phyloP scores from a whole-genome alignment of 2,888 invertebrate genomes.

The Bursaphelenchus okinawaensis region DNA sequence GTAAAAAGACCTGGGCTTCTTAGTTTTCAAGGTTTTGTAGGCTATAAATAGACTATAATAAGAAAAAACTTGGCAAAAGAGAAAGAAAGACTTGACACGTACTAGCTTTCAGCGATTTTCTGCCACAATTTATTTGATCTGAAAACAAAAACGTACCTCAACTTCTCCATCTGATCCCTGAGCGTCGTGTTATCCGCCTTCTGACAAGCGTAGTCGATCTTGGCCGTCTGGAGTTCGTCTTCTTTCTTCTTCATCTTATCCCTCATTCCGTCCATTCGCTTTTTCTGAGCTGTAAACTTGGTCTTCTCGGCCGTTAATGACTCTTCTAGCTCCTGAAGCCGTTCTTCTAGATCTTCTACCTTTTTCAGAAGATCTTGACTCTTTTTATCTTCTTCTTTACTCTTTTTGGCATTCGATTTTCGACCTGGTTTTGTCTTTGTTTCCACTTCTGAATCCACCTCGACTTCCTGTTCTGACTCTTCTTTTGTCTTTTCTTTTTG shows the following conservation, averaged over 20 bases:
- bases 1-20: too few species aligned
- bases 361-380: background rate
- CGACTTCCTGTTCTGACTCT: background rate
- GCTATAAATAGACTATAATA: too few species aligned
- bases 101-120: too few species aligned
- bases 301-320: slow-evolving; percentile 23
- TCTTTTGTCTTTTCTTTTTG: background rate
- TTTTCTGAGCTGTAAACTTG: slow-evolving; percentile 22
- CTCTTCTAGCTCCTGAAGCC: slow-evolving; percentile 11
- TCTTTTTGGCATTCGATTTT: background rate
- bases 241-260: slow-evolving; percentile 23
- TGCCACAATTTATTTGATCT: too few species aligned
- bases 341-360: background rate
- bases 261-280: slow-evolving; percentile 17
- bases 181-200: slow-evolving; percentile 27
- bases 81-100: too few species aligned
- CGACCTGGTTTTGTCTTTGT: background rate
- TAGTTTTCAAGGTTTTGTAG: too few species aligned
- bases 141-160: slow-evolving; percentile 14
- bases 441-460: background rate
- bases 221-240: slow-evolving; percentile 21
- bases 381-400: background rate
- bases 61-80: too few species aligned
- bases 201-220: slow-evolving; percentile 27
- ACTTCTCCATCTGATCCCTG: background rate